Evolutionary conservation across 1,140 invertebrate genomes (phyloP), one percentile per base, ranked within the genome.

Genomic region (Drosophila punjabiensis): DNA sequence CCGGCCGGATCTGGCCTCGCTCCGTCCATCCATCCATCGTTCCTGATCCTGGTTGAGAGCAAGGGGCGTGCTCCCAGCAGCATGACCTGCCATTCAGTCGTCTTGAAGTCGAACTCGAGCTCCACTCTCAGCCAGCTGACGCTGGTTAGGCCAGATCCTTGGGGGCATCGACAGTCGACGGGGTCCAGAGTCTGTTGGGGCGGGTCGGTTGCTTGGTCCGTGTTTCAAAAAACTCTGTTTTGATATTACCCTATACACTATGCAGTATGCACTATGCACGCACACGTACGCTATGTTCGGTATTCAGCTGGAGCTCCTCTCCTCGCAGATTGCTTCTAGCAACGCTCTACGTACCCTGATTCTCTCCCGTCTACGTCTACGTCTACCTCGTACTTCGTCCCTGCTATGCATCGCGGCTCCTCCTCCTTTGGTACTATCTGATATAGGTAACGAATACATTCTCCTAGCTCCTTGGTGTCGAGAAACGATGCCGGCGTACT

Each of bases 341-440:
- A 86, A 86, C 13, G 58, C 81, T 82, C 80, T 82, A 67, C 61
- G 81, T 85, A 85, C 82, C 82, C 82, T 85, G 82, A 85, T 85
- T 62, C 71, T 32, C 39, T 18, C 18, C 43, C 67, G 6, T 4
- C 41, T 65, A 2, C 18, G 18, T 18, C n/a, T n/a, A n/a, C n/a
- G n/a, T n/a, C n/a, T n/a, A n/a, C n/a, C n/a, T n/a, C 20, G 11
- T 4, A 6, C 4, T 14, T 33, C 33, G 2, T 28, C 14, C 18
- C 41, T 43, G 53, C 69, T 59, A 28, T 20, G 52, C 70, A 61
- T 47, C 30, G 16, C 9, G 14, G 28, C 52, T n/a, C 5, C 28
- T 16, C 7, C 20, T 13, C 16, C 24, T n/a, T 41, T 66, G 48
- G 33, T 56, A 53, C 55, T 58, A 30, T 45, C 37, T 60, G 59